Evolutionary conservation across 2,888 invertebrate genomes (phyloP).

Genomic region (Mimumesa dahlbomi): DNA sequence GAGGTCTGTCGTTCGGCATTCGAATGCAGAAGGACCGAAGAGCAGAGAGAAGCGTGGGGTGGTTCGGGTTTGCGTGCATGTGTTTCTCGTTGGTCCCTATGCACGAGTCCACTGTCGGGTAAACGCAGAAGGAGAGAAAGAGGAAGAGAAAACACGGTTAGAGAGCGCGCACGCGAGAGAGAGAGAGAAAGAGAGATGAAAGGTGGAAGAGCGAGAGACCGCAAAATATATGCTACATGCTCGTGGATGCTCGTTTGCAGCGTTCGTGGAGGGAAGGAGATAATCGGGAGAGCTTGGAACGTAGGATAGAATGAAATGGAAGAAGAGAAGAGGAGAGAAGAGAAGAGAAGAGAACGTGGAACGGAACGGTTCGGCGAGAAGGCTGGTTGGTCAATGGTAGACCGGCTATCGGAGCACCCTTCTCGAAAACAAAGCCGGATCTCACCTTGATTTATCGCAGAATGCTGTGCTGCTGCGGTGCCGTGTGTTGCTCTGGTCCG

Average conservation of each 20-base stretch:
- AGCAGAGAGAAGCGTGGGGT: constrained; percentile 26
- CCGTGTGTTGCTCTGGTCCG: constrained; percentile 10
- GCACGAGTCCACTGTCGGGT: constrained; percentile 30
- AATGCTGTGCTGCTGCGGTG: constrained; percentile 38
- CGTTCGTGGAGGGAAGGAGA: constrained; percentile 44
- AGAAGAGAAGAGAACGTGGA: constrained; percentile 26
- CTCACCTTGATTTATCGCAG: constrained; percentile 70
- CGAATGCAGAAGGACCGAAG: constrained; percentile 48
- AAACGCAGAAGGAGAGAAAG: constrained; percentile 31
- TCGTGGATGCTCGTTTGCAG: constrained; percentile 68
- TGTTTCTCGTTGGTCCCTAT: constrained; percentile 59
- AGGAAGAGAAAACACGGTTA: too few relatives aligned
- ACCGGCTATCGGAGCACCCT: constrained; percentile 63
- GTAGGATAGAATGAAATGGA: constrained; percentile 24
- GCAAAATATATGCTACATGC: constrained; percentile 63
- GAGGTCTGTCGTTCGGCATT: constrained; percentile 50
- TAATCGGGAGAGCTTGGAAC: constrained; percentile 44
- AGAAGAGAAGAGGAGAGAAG: constrained; percentile 29
- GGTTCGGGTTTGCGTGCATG: constrained; percentile 52
- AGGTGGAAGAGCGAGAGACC: constrained; percentile 38
- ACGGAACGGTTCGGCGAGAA: constrained; percentile 42
- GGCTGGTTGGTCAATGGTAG: constrained; percentile 59
- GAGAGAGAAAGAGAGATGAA: constrained; percentile 22
- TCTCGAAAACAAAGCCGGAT: constrained; percentile 68
- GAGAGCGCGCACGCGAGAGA: constrained; percentile 33